A percentile compares a stretch with the other conserved stretches of the same genome.
Evolutionary conservation across 2,888 invertebrate species (phyloP).

Genomic region (Charanyca ferruginea): DNA sequence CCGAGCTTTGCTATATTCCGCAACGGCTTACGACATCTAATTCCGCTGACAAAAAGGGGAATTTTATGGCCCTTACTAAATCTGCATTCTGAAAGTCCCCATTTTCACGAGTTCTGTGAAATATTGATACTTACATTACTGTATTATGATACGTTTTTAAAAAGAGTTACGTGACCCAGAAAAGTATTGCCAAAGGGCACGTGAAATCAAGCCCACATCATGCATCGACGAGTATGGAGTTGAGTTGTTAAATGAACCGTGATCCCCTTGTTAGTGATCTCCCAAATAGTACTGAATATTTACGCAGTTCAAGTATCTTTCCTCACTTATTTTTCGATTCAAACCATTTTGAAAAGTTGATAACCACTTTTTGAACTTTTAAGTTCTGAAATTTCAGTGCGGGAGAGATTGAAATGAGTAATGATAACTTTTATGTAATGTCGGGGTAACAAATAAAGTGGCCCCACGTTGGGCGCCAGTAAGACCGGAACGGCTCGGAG

Average conservation of each 20-base stretch:
- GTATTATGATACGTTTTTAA: conserved; percentile 49
- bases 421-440: conserved; percentile 53
- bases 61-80: conserved; percentile 70
- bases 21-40: conserved; percentile 77
- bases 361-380: conserved; percentile 24
- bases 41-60: conserved; percentile 76
- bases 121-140: conserved; percentile 21
- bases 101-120: conserved; percentile 40
- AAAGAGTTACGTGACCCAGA: conserved; percentile 54
- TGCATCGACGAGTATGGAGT: conserved; percentile 60
- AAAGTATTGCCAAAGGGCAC: conserved; percentile 46
- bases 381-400: conserved; percentile 12
- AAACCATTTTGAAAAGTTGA: conserved; percentile 21
- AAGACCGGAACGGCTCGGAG: conserved; percentile 67
- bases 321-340: conserved; percentile 9
- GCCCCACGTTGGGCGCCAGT: conserved; percentile 75
- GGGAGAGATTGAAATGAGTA: conserved; percentile 25
- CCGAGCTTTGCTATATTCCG: conserved; percentile 65
- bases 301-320: conserved; percentile 15
- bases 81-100: conserved; percentile 58
- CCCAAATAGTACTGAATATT: conserved; percentile 30
- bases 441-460: conserved; percentile 63
- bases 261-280: conserved; percentile 57
- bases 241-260: conserved; percentile 72
- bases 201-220: conserved; percentile 62